Percentiles rank a stretch among this genome's conserved stretches.
These are phyloP conservation scores for Brachyhypopomus occidentalis DNA, from an alignment of 2,113 vertebrate species.

Conservation along the genomic window DNA sequence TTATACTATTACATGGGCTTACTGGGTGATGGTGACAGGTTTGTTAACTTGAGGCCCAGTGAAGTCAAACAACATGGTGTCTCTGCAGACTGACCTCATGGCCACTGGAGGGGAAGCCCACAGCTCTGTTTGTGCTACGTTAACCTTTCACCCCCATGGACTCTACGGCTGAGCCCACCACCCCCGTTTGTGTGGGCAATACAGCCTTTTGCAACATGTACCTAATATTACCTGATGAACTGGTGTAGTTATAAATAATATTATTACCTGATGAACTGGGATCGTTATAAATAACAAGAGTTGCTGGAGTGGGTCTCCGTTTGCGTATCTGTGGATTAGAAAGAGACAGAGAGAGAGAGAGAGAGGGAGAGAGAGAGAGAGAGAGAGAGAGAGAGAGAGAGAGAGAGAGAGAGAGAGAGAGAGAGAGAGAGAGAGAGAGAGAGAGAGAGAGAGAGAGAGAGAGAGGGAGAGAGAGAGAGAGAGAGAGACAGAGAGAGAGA, in stretches of 20 bases:
- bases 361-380: neutral
- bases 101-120: neutral
- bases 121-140: neutral
- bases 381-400: too few relatives aligned
- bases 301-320: conserved; percentile 86
- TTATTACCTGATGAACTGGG: conserved; percentile 77
- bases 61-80: too few relatives aligned
- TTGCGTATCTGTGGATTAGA: conserved; percentile 81
- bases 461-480: too few relatives aligned
- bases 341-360: neutral
- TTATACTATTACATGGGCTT: neutral
- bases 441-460: too few relatives aligned
- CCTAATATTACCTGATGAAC: neutral
- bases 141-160: conserved; percentile 9
- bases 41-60: neutral
- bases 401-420: too few relatives aligned
- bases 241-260: neutral
- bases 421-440: too few relatives aligned
- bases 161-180: neutral
- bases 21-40: neutral
- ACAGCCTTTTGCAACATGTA: conserved; percentile 11
- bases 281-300: conserved; percentile 84
- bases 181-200: neutral
- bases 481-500: neutral
- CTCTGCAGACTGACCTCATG: too few relatives aligned